phyloP scores from a whole-genome alignment of 2,888 invertebrate species.

The Ochropleura leucogaster region DNA sequence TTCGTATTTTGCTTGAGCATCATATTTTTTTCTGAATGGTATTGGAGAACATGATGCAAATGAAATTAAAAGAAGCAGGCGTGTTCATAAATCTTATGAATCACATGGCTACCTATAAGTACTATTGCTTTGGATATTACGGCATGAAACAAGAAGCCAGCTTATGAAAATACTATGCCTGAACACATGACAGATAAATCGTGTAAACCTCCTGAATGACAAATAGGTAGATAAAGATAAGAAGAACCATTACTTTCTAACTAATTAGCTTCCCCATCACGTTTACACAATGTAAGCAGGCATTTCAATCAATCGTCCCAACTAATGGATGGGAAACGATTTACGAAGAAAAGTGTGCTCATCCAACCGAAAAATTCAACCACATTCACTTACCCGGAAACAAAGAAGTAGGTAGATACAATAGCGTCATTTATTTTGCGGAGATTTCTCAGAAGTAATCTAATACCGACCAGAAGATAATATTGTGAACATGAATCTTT shows the following conservation, averaged over 20 bases:
- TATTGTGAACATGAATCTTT: background rate
- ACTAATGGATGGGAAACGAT: constrained; percentile 41
- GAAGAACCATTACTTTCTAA: constrained; percentile 20
- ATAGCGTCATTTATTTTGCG: constrained; percentile 25
- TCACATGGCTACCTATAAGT: constrained; percentile 2
- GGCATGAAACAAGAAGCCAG: background rate
- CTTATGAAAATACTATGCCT: too few species aligned
- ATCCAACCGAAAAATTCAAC: constrained; percentile 46
- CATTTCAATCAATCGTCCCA: constrained; percentile 33
- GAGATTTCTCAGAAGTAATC: background rate
- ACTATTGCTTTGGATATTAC: background rate
- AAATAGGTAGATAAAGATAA: background rate
- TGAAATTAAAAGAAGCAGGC: constrained; percentile 36
- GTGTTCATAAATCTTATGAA: constrained; percentile 28
- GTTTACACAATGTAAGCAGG: constrained; percentile 27
- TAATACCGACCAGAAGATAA: background rate
- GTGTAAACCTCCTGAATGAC: constrained; percentile 11
- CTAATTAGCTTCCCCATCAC: constrained; percentile 38
- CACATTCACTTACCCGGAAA: constrained; percentile 34
- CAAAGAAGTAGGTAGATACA: constrained; percentile 29
- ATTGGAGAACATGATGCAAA: constrained; percentile 43
- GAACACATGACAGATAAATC: background rate
- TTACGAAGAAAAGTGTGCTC: constrained; percentile 34
- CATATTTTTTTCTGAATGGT: constrained; percentile 39
- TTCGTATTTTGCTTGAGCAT: constrained; percentile 26